Conservation (phyloP, 2,797 vertebrate genomes). For the Halcyon badia region DNA sequence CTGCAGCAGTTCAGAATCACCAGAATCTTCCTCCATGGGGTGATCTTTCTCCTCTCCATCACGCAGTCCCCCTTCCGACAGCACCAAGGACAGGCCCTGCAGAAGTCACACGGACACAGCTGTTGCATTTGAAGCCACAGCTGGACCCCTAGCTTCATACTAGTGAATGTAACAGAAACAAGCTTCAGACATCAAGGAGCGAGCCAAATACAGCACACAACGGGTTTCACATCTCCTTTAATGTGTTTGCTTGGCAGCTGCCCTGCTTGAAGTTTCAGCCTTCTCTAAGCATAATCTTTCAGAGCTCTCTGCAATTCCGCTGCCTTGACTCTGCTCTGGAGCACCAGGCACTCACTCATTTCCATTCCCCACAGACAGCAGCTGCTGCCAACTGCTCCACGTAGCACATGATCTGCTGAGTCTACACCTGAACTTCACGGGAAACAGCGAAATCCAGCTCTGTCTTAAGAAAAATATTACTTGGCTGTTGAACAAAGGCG, state of each 20-base stretch:
- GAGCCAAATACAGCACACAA: neutral
- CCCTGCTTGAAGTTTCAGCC: neutral
- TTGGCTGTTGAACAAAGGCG: neutral
- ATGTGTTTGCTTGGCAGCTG: neutral
- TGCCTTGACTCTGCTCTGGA: neutral
- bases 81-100: constrained; percentile 94
- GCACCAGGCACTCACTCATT: neutral
- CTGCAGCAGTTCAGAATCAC: constrained; percentile 87
- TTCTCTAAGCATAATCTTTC: neutral
- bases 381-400: neutral
- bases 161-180: neutral
- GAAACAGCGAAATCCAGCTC: neutral
- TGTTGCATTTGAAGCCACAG: neutral
- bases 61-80: constrained; percentile 90
- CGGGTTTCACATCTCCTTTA: neutral
- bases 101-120: neutral
- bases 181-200: neutral
- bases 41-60: constrained; percentile 94
- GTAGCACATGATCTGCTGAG: neutral
- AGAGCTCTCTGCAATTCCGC: neutral
- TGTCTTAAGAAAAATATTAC: neutral
- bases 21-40: constrained; percentile 92
- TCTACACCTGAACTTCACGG: neutral
- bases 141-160: neutral
- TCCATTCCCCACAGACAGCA: neutral